Evolutionary conservation across 1,140 invertebrate species (phyloP).

Genomic region (Drosophila melanogaster): Release_6_plus_ISO1_MT NC_004354.4:3566001-3566500

Average conservation of each 20-base stretch:
- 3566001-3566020: conserved; percentile 67
- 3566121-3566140: conserved; percentile 82
- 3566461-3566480: conserved; percentile 64
- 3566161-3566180: conserved; percentile 34
- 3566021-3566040: conserved; percentile 52
- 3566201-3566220: conserved; percentile 76
- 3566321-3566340: conserved; percentile 45
- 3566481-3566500: conserved; percentile 18
- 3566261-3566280: background rate
- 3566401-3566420: conserved; percentile 56
- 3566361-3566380: conserved; percentile 69
- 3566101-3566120: conserved; percentile 78
- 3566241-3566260: background rate
- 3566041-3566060: conserved; percentile 34
- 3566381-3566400: conserved; percentile 62
- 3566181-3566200: conserved; percentile 74
- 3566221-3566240: conserved; percentile 29
- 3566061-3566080: conserved; percentile 33
- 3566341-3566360: conserved; percentile 65
- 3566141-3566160: conserved; percentile 75
- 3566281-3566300: background rate
- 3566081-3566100: conserved; percentile 12
- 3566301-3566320: conserved; percentile 38
- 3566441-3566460: conserved; percentile 36
- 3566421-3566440: conserved; percentile 57